Conservation (phyloP, 2,113 vertebrate species). For the Salminus brasiliensis region DNA sequence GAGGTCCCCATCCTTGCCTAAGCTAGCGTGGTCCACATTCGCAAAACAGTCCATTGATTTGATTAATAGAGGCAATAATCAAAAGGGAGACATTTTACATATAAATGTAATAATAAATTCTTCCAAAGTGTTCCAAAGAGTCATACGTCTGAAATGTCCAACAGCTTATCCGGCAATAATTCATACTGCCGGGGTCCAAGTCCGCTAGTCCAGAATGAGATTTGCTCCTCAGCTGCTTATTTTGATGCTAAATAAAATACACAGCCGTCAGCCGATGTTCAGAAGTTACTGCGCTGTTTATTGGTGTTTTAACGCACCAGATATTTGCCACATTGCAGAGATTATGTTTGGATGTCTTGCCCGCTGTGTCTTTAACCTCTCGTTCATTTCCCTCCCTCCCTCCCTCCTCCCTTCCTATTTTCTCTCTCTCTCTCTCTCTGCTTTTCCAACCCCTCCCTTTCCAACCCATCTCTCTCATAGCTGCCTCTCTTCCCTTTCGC, state of each 20-base stretch:
- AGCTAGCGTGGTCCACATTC: too few species aligned
- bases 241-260: background rate
- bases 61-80: too few species aligned
- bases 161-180: too few species aligned
- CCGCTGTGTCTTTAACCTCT: slow-evolving; percentile 30
- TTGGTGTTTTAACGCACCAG: slow-evolving; percentile 18
- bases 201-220: background rate
- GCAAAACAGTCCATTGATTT: too few species aligned
- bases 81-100: too few species aligned
- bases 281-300: slow-evolving; percentile 11
- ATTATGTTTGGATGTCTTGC: background rate
- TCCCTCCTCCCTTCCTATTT: background rate
- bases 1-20: too few species aligned
- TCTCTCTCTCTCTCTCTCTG: background rate
- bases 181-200: too few species aligned
- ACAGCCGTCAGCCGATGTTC: background rate
- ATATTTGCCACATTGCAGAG: slow-evolving; percentile 1
- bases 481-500: background rate
- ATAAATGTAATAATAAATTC: too few species aligned
- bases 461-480: background rate
- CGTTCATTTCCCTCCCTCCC: slow-evolving; percentile 10
- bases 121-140: too few species aligned
- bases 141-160: too few species aligned
- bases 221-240: background rate
- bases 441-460: slow-evolving; percentile 18